These are phyloP conservation scores for Polymixis flavicincta DNA, from an alignment of 2,888 invertebrate genomes.

Conservation along the genomic window DNA sequence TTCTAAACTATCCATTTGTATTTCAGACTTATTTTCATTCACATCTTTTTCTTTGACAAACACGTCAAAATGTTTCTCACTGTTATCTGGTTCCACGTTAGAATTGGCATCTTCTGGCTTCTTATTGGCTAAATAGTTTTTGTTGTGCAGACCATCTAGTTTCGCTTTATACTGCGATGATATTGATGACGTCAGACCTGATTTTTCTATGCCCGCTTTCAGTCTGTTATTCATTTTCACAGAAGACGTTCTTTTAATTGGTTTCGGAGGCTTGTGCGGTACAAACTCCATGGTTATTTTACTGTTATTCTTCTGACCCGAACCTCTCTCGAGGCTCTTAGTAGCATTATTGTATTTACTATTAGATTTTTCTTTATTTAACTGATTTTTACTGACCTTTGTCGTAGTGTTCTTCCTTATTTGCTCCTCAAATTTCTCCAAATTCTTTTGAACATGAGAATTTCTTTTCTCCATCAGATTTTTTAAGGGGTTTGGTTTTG, in stretches of 20 bases:
- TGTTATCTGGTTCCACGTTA: constrained; percentile 82
- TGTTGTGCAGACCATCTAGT: constrained; percentile 87
- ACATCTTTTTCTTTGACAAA: constrained; percentile 91
- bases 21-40: constrained; percentile 91
- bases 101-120: constrained; percentile 84
- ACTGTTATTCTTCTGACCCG: constrained; percentile 83
- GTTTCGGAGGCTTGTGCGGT: constrained; percentile 94
- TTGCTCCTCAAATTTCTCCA: constrained; percentile 91
- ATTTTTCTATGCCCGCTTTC: constrained; percentile 86
- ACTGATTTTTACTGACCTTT: constrained; percentile 84
- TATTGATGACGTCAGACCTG: constrained; percentile 85
- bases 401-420: constrained; percentile 85
- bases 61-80: constrained; percentile 91
- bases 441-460: constrained; percentile 90
- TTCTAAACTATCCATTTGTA: constrained; percentile 92
- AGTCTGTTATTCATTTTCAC: constrained; percentile 90
- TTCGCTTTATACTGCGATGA: constrained; percentile 89
- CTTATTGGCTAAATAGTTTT: constrained; percentile 82
- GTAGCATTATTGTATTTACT: constrained; percentile 85
- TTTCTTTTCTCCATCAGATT: constrained; percentile 87
- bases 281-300: constrained; percentile 91
- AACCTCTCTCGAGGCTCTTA: constrained; percentile 88
- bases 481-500: constrained; percentile 87
- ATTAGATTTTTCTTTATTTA: constrained; percentile 86
- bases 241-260: constrained; percentile 92